These are phyloP conservation scores for Ricordea florida DNA, from an alignment of 92 coral and sea anemone species.

Conservation along the genomic window DNA sequence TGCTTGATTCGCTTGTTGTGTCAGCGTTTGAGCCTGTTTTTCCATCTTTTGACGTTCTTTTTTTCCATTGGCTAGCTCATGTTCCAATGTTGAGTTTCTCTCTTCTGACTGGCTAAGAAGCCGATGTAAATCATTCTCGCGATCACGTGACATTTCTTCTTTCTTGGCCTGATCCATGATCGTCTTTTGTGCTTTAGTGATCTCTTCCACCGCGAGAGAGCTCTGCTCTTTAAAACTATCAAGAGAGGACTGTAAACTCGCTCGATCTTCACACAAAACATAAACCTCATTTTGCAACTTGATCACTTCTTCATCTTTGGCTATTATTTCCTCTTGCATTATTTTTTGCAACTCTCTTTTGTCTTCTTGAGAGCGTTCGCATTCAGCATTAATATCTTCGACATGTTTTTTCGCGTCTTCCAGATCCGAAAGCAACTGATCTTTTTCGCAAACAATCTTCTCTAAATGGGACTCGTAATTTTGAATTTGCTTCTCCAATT, in stretches of 20 bases:
- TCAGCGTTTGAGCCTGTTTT: slow-evolving; percentile 44
- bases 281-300: slow-evolving; percentile 67
- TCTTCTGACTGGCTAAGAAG: slow-evolving; percentile 60
- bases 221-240: neutral
- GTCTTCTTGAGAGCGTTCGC: slow-evolving; percentile 7
- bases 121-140: slow-evolving; percentile 28
- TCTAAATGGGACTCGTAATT: slow-evolving; percentile 29
- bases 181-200: slow-evolving; percentile 25
- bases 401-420: slow-evolving; percentile 14
- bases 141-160: slow-evolving; percentile 20
- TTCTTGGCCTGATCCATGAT: slow-evolving; percentile 47
- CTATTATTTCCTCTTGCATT: slow-evolving; percentile 59
- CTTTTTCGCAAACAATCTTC: slow-evolving; percentile 28
- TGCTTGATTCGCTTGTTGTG: slow-evolving; percentile 36
- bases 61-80: slow-evolving; percentile 52
- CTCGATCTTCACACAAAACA: slow-evolving; percentile 29
- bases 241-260: neutral
- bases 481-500: slow-evolving; percentile 25
- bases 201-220: slow-evolving; percentile 1
- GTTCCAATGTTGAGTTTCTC: slow-evolving; percentile 32
- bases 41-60: slow-evolving; percentile 20
- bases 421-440: slow-evolving; percentile 18
- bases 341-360: slow-evolving; percentile 42
- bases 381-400: slow-evolving; percentile 1
- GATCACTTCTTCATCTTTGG: slow-evolving; percentile 63